A percentile compares a stretch with the other conserved stretches of the same genome.
These are phyloP conservation scores for Streptopelia turtur DNA, from an alignment of 2,797 vertebrate species.

Conservation along the genomic window DNA sequence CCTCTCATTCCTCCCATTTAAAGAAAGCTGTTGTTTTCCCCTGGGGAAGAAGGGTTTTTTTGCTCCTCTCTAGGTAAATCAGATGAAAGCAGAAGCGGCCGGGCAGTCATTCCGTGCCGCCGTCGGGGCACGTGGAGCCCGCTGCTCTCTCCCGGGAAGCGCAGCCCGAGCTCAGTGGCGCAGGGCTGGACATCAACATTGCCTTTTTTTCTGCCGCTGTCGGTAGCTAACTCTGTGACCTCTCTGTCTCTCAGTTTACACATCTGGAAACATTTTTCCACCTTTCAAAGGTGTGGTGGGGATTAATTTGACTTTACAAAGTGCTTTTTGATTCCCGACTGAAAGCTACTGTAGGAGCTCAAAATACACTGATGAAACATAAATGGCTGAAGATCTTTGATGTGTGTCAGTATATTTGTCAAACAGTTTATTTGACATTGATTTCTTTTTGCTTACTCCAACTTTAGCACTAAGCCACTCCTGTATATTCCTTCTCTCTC, in stretches of 20 bases:
- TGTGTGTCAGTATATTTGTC: neutral
- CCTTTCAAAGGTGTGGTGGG: constrained; percentile 7
- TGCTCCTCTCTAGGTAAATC: neutral
- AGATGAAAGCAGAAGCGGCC: neutral
- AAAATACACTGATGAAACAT: neutral
- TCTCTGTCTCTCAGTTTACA: neutral
- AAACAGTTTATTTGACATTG: neutral
- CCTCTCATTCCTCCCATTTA: neutral
- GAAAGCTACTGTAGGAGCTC: constrained; percentile 39
- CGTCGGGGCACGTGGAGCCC: accelerated
- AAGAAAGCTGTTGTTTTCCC: neutral
- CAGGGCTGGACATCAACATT: neutral
- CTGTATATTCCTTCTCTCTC: neutral
- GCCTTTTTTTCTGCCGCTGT: neutral
- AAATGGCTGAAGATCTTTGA: neutral
- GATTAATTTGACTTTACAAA: constrained; percentile 49
- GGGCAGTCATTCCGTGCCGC: accelerated
- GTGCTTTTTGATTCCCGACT: constrained; percentile 39
- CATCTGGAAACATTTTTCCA: constrained; percentile 34
- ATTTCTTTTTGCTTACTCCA: neutral
- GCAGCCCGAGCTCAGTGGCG: accelerated
- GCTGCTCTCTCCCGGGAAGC: neutral
- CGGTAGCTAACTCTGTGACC: neutral
- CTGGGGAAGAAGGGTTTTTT: neutral
- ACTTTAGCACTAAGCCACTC: neutral